These are phyloP conservation scores for Micropoecilia bifurca DNA, from an alignment of 2,797 vertebrate genomes.

Conservation along the genomic window DNA sequence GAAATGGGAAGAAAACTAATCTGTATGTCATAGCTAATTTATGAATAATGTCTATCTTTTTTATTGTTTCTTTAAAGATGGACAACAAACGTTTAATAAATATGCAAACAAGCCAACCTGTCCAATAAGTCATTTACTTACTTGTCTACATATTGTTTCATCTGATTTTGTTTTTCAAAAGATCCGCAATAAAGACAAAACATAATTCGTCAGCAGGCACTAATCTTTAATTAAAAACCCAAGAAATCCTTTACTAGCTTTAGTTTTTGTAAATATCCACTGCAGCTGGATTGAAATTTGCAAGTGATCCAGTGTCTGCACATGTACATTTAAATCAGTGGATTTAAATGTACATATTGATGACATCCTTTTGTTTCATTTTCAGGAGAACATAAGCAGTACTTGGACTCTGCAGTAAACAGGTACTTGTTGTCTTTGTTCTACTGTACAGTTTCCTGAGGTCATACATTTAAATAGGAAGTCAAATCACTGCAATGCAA, in stretches of 20 bases:
- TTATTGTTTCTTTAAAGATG: not conserved
- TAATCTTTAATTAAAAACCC: not conserved
- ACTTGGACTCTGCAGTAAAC: not conserved
- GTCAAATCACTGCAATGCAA: conserved; percentile 26
- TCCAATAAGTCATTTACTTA: not conserved
- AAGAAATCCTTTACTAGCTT: not conserved
- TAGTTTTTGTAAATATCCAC: conserved; percentile 1
- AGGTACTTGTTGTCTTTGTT: not conserved
- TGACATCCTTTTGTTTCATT: not conserved
- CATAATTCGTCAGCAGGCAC: conserved; percentile 44
- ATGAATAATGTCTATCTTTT: not conserved
- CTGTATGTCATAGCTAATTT: not conserved
- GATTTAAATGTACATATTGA: not conserved
- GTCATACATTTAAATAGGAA: conserved; percentile 33
- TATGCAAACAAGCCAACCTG: not conserved
- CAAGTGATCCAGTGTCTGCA: not conserved
- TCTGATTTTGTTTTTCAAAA: not conserved
- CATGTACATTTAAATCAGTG: not conserved
- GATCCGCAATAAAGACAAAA: not conserved
- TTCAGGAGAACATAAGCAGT: not conserved
- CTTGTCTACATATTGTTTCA: not conserved
- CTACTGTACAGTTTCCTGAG: not conserved
- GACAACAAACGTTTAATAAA: not conserved
- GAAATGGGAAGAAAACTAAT: not conserved
- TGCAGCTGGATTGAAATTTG: conserved; percentile 2